phyloP scores from a whole-genome alignment of 2,888 invertebrate genomes.

The Eupithecia abbreviata region DNA sequence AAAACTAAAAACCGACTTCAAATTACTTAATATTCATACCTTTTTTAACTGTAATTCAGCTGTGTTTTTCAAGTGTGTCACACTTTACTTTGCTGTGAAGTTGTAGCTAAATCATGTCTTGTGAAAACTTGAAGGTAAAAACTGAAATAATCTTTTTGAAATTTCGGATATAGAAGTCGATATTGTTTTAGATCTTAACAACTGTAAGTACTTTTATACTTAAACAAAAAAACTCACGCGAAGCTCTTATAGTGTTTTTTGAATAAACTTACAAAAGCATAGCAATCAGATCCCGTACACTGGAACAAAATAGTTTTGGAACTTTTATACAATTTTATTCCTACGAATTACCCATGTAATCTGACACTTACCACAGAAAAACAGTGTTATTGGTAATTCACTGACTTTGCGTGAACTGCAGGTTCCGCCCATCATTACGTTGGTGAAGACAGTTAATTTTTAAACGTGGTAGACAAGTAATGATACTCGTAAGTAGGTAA shows the following conservation, averaged over 20 bases:
- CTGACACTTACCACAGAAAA: background rate
- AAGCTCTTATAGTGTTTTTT: background rate
- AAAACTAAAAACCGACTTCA: too few relatives aligned
- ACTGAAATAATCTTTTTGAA: background rate
- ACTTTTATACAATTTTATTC: background rate
- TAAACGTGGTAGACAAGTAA: too few relatives aligned
- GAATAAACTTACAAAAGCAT: background rate
- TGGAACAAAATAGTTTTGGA: background rate
- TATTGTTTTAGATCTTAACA: too few relatives aligned
- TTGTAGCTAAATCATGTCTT: too few relatives aligned
- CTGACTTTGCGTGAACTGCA: background rate
- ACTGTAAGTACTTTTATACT: background rate
- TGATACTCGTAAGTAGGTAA: too few relatives aligned
- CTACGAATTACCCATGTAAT: background rate
- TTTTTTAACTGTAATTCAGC: too few relatives aligned
- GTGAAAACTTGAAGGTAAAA: background rate
- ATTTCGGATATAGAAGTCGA: too few relatives aligned
- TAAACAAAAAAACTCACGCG: background rate
- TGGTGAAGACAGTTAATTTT: too few relatives aligned
- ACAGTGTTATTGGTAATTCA: background rate
- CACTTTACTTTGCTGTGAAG: background rate
- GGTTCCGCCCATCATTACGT: background rate
- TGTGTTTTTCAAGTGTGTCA: too few relatives aligned
- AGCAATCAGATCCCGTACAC: conserved; percentile 3
- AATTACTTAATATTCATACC: too few relatives aligned